Base-by-base conservation (phyloP, 2,797 vertebrate species). In the Kryptopterus vitreolus region DNA sequence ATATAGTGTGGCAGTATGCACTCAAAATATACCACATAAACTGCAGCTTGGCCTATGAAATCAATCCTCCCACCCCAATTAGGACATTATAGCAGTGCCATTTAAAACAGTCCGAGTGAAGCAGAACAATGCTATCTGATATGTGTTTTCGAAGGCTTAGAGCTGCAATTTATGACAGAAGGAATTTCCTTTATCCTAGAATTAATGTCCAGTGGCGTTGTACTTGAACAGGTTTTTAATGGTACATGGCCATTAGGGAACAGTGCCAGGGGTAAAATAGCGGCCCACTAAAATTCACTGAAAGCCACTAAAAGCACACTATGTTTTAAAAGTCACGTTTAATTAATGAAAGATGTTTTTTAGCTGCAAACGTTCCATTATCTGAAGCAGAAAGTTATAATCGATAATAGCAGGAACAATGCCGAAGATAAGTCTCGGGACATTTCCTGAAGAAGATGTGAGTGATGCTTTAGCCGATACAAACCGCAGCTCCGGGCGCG, bases 121-220 rank as follows among this genome's bases (percentile, higher is more conserved):
- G 48, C 48, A 68, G 22, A 66, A 55, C 43, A 66, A 38, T 26
- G 59, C 43, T 63, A 43, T 63, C 58, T 76, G 43, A 48, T 52
- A 33, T 52, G 0, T n/a, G 38, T 43, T 77, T 53, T 77, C 46
- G 15, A 29, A 63, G 43, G 20, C 65, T 18, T 15, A 26, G 12
- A 52, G 59, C 43, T n/a, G 26, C 26, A 50, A 76, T 52, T 63
- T 52, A 12, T 65, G 59, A 57, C 13, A 33, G 59, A 53, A 76
- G 15, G 75, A 63, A 65, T 53, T 76, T 63, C 57, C 57, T 62
- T 75, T 26, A 76, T 20, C 48, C 10, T 24, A 76, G 38, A 76
- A 76, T 62, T 61, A 76, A 62, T 61, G 15, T 69, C 66, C 43
- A 29, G 15, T 68, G n/a, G n/a, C 26, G 35, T 26, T 26, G 65